A percentile compares a stretch with the other conserved stretches of the same genome.
These are phyloP conservation scores for Drosophila tsacasi DNA, from an alignment of 1,140 invertebrate species.

Conservation along the genomic window DNA sequence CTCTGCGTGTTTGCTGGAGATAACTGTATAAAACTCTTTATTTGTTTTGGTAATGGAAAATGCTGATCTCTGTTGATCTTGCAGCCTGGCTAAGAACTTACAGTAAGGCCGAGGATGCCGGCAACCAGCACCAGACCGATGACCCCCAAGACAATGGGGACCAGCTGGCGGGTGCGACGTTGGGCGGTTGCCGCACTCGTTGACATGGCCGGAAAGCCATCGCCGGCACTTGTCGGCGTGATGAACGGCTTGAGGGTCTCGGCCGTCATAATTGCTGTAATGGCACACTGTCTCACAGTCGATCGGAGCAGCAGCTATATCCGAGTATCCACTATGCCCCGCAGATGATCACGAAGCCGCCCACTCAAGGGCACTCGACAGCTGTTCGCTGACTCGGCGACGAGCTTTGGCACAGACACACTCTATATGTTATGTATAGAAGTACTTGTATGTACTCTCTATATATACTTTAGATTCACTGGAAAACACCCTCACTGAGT, in stretches of 20 bases:
- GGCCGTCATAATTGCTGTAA: constrained; percentile 74
- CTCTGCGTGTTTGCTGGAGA: neutral
- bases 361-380: constrained; percentile 49
- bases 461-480: constrained; percentile 1
- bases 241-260: constrained; percentile 85
- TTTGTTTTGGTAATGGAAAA: neutral
- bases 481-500: constrained; percentile 11
- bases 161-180: constrained; percentile 54
- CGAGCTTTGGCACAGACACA: constrained; percentile 29
- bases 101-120: constrained; percentile 66
- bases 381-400: constrained; percentile 19
- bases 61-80: neutral
- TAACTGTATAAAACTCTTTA: neutral
- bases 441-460: no score
- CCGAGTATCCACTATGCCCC: constrained; percentile 19
- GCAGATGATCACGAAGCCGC: constrained; percentile 25
- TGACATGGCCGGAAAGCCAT: constrained; percentile 66
- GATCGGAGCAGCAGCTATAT: neutral
- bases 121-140: constrained; percentile 49
- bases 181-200: constrained; percentile 46
- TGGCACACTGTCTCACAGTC: neutral
- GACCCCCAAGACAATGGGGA: constrained; percentile 58
- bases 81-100: constrained; percentile 39
- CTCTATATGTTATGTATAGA: neutral
- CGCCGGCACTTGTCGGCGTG: constrained; percentile 68